Conservation (phyloP, 2,113 vertebrate genomes). For the Gracilinanus agilis region DNA sequence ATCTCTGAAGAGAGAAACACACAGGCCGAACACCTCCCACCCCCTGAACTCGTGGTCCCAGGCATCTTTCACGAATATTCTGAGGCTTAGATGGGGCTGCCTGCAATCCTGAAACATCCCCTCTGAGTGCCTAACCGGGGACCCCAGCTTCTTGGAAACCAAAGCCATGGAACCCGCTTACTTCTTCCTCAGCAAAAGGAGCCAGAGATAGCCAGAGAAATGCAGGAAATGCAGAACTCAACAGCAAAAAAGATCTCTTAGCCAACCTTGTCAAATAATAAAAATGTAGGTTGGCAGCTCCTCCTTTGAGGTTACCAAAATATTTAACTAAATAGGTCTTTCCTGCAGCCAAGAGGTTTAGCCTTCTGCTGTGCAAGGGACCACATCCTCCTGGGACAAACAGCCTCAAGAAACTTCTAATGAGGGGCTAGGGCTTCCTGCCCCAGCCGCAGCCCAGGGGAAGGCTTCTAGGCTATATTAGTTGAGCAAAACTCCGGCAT, state of each 20-base stretch:
- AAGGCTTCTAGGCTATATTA: not conserved
- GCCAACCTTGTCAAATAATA: not conserved
- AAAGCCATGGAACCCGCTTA: not conserved
- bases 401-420: not conserved
- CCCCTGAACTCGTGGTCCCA: not conserved
- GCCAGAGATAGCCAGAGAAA: not conserved
- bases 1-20: not conserved
- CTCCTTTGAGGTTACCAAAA: not conserved
- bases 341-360: not conserved
- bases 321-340: not conserved
- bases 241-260: not conserved
- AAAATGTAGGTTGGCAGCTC: not conserved
- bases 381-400: not conserved
- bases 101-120: not conserved
- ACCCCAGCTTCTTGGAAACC: not conserved
- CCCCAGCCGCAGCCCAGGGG: no score
- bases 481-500: not conserved
- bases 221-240: not conserved
- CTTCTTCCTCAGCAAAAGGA: not conserved
- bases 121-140: not conserved
- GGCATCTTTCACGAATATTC: not conserved
- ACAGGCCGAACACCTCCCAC: not conserved
- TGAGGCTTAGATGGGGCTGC: not conserved
- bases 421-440: constrained; percentile 1
- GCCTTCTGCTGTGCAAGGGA: not conserved